Evolutionary conservation across 2,797 vertebrate species (phyloP), one percentile per base, ranked within the genome.

Genomic region (Phrynocephalus vlangalii): DNA sequence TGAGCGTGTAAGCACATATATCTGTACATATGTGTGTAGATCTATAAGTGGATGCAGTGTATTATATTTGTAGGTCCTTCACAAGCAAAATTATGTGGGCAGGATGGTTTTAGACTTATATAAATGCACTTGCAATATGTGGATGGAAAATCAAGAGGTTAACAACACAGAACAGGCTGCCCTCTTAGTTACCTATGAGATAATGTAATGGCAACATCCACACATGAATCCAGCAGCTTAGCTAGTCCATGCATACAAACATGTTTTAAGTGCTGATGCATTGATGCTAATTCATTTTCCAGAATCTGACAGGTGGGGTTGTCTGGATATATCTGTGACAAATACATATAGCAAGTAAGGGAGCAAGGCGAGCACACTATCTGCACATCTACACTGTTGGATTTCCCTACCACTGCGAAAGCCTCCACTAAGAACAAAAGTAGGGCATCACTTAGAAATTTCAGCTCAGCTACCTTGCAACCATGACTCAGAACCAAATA

Each of bases 1-100:
- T 94, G 93, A 91, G 91, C 89, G 93, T 93, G 93, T 87, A 89
- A 93, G 86, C 90, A 86, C 90, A 91, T 93, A 87, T 90, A 90
- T 87, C 91, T 86, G 88, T 94, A 91, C 82, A 87, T 91, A 86
- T 90, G 80, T 88, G 90, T 84, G 89, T 90, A 93, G 92, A 91
- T 92, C 73, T 87, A 89, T 71, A 93, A 93, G 91, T 91, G 92
- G 76, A 89, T 86, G 81, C 87, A 81, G 78, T 90, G 72, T 85
- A 70, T 63, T 80, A 24, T n/a, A 81, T 63, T 28, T 72, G n/a
- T 3, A 82, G 71, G 15, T 82, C 72, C 77, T 85, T 87, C 66
- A 87, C 63, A 79, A 70, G 26, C 71, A 81, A 84, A 77, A 70
- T 79, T 38, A 26, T 63, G 20, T 77, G 71, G 30, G 16, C 50